These are phyloP conservation scores for Caenorhabditis briggsae DNA, from an alignment of 1,140 invertebrate species.

Conservation along the genomic window DNA sequence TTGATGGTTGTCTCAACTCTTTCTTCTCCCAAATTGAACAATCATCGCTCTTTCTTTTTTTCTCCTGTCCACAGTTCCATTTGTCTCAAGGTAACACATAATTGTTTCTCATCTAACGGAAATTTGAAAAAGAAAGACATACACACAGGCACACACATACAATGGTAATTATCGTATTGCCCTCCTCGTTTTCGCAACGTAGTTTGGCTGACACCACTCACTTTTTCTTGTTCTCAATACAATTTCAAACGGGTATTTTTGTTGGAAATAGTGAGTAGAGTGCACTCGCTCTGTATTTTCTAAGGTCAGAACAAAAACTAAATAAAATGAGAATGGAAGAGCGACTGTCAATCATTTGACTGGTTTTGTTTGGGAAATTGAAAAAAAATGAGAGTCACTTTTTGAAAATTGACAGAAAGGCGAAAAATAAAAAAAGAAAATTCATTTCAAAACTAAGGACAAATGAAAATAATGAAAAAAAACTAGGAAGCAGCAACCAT, in stretches of 20 bases:
- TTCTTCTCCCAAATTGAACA: not conserved
- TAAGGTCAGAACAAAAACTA: constrained; percentile 50
- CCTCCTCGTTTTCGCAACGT: constrained; percentile 32
- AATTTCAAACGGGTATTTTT: constrained; percentile 50
- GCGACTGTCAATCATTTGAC: constrained; percentile 39
- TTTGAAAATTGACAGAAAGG: not conserved
- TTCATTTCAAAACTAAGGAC: constrained; percentile 1
- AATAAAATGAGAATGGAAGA: not conserved
- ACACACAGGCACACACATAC: constrained; percentile 29
- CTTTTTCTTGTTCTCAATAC: constrained; percentile 20
- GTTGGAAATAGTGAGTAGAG: not conserved
- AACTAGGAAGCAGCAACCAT: constrained; percentile 30
- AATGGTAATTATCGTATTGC: constrained; percentile 56
- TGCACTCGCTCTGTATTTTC: constrained; percentile 24
- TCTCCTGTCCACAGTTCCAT: too few relatives aligned
- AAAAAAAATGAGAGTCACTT: constrained; percentile 1
- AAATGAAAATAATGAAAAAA: not conserved
- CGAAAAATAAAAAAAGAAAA: not conserved
- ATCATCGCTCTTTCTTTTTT: constrained; percentile 12
- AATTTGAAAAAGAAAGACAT: constrained; percentile 53
- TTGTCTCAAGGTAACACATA: constrained; percentile 51
- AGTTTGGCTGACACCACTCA: constrained; percentile 37
- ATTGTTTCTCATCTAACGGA: constrained; percentile 53
- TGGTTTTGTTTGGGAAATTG: not conserved
- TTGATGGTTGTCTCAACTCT: not conserved